These are phyloP conservation scores for Sapajus apella DNA, from an alignment of 2,113 vertebrate species.

Conservation along the genomic window DNA sequence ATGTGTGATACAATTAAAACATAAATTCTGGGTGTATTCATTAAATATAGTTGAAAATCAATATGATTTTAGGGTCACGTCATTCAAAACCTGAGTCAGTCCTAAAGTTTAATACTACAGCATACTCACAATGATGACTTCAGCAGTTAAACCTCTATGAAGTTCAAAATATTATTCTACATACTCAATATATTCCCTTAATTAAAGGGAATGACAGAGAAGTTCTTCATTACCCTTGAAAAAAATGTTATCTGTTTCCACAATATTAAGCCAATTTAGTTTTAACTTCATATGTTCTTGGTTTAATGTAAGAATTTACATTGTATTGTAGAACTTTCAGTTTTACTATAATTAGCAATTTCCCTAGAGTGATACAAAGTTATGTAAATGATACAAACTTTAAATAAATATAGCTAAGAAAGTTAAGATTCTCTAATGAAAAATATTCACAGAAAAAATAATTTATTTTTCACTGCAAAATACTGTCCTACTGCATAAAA, in stretches of 20 bases:
- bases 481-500: not conserved
- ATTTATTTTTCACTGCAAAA: not conserved
- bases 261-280: not conserved
- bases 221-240: not conserved
- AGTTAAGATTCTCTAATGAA: not conserved
- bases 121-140: constrained; percentile 65
- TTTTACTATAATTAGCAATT: not conserved
- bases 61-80: constrained; percentile 75
- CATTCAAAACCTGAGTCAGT: constrained; percentile 70
- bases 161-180: constrained; percentile 67
- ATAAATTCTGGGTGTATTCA: constrained; percentile 75
- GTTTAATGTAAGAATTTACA: not conserved
- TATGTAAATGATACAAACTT: not conserved
- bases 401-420: not conserved
- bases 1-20: constrained; percentile 80
- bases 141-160: constrained; percentile 58
- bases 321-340: not conserved
- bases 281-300: not conserved
- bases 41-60: constrained; percentile 76
- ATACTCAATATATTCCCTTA: not conserved
- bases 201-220: not conserved
- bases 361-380: not conserved
- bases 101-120: constrained; percentile 54
- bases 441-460: not conserved
- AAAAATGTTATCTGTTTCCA: not conserved